Evolutionary conservation across 2,888 invertebrate species (phyloP).

Genomic region (Eupeodes luniger): DNA sequence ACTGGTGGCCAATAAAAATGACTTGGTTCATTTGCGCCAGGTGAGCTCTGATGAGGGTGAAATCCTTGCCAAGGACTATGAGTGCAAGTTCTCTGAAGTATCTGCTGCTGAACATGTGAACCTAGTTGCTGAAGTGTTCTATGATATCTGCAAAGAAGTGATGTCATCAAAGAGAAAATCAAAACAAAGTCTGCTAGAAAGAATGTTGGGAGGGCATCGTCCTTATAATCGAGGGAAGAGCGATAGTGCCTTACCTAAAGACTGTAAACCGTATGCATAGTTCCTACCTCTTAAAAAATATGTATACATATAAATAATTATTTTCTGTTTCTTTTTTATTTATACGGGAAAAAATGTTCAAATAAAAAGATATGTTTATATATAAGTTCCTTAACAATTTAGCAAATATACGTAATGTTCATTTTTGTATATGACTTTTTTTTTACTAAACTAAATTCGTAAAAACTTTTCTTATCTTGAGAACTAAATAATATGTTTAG

Average conservation of each 20-base stretch:
- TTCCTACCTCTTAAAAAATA: too few relatives aligned
- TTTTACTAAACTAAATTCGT: too few relatives aligned
- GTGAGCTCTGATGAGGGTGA: conserved; percentile 95
- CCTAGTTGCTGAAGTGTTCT: conserved; percentile 93
- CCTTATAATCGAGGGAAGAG: conserved; percentile 94
- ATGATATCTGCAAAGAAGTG: conserved; percentile 93
- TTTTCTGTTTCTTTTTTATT: background rate
- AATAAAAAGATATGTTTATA: background rate
- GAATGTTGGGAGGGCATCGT: conserved; percentile 91
- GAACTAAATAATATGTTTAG: too few relatives aligned
- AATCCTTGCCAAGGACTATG: conserved; percentile 93
- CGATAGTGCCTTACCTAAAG: conserved; percentile 94
- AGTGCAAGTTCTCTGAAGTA: conserved; percentile 94
- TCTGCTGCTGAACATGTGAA: conserved; percentile 95
- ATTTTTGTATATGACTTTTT: too few relatives aligned
- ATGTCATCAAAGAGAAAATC: conserved; percentile 91
- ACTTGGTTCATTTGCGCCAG: conserved; percentile 95
- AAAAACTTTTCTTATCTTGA: too few relatives aligned
- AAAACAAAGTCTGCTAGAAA: conserved; percentile 92
- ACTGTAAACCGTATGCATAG: conserved; percentile 83
- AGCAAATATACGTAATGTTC: too few relatives aligned
- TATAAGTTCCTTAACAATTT: too few relatives aligned
- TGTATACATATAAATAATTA: background rate
- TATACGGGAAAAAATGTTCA: background rate
- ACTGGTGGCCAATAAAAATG: conserved; percentile 95